phyloP scores from a whole-genome alignment of 2,113 vertebrate species.

The Epinephelus lanceolatus region DNA sequence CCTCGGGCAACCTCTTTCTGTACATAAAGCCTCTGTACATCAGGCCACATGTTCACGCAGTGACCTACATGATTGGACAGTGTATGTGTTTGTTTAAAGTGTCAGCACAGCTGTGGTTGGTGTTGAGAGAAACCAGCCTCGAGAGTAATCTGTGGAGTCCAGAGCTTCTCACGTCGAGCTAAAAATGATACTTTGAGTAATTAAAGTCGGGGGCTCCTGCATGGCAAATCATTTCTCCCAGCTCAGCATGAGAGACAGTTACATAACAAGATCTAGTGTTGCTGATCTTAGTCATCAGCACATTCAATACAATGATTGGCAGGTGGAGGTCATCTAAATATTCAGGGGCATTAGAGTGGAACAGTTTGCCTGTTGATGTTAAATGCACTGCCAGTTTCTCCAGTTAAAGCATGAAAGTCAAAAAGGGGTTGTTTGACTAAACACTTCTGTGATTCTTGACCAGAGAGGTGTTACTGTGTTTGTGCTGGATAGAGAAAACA shows the following conservation, averaged over 20 bases:
- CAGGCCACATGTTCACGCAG: conserved; percentile 36
- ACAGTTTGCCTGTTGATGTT: conserved; percentile 40
- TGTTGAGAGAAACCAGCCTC: background rate
- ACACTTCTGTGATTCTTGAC: conserved; percentile 19
- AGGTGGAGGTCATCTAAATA: conserved; percentile 64
- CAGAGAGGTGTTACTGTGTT: conserved; percentile 16
- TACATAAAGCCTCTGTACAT: conserved; percentile 45
- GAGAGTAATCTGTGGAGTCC: conserved; percentile 24
- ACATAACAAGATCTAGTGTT: conserved; percentile 64
- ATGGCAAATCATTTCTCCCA: conserved; percentile 54
- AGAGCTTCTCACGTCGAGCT: conserved; percentile 23
- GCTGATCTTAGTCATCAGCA: conserved; percentile 71
- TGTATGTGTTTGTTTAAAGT: conserved; percentile 29
- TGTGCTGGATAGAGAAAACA: background rate
- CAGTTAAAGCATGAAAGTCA: conserved; percentile 15
- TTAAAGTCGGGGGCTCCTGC: conserved; percentile 58
- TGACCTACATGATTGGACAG: conserved; percentile 49
- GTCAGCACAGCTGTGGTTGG: background rate
- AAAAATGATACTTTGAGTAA: conserved; percentile 60
- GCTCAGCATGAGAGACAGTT: conserved; percentile 68
- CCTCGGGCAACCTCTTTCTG: conserved; percentile 43
- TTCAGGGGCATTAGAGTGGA: conserved; percentile 40
- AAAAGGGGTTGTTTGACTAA: background rate
- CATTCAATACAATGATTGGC: conserved; percentile 64
- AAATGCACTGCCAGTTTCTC: conserved; percentile 23